These are phyloP conservation scores for Thymelicus lineola DNA, from an alignment of 2,888 invertebrate species.

Conservation along the genomic window DNA sequence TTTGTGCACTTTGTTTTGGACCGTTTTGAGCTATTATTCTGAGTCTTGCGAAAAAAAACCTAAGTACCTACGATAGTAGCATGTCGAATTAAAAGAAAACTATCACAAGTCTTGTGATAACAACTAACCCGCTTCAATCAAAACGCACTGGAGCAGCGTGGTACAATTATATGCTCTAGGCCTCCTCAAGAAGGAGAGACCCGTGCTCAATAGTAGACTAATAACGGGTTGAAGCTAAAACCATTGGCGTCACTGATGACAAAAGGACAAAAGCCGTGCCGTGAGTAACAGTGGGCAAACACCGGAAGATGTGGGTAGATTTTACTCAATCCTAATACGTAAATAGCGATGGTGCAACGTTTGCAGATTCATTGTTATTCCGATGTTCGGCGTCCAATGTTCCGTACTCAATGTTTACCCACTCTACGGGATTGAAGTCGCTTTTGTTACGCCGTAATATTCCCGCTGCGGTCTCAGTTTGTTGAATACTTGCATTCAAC, in stretches of 20 bases:
- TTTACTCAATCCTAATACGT: conserved; percentile 39
- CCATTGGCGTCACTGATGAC: background rate
- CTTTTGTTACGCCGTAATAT: conserved; percentile 18
- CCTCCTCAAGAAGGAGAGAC: too few species aligned
- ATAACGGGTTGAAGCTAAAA: too few species aligned
- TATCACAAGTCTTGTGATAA: too few species aligned
- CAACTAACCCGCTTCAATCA: too few species aligned
- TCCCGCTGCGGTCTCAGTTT: background rate
- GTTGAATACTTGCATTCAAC: conserved; percentile 1
- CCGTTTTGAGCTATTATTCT: too few species aligned
- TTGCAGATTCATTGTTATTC: conserved; percentile 6
- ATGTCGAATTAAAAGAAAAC: too few species aligned
- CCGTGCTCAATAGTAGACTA: too few species aligned
- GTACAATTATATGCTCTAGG: too few species aligned
- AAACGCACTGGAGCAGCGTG: too few species aligned
- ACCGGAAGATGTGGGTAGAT: conserved; percentile 38
- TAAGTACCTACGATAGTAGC: too few species aligned
- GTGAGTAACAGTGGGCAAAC: conserved; percentile 34
- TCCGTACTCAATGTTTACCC: conserved; percentile 15
- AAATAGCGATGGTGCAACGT: conserved; percentile 16
- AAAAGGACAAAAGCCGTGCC: conserved; percentile 36
- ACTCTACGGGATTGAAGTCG: conserved; percentile 22
- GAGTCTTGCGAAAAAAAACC: too few species aligned
- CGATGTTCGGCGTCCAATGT: background rate
- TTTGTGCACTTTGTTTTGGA: too few species aligned